Percentiles rank a stretch among this genome's conserved stretches.
Conservation (phyloP, 2,113 vertebrate genomes). For the Pomatorhinus ruficollis region DNA sequence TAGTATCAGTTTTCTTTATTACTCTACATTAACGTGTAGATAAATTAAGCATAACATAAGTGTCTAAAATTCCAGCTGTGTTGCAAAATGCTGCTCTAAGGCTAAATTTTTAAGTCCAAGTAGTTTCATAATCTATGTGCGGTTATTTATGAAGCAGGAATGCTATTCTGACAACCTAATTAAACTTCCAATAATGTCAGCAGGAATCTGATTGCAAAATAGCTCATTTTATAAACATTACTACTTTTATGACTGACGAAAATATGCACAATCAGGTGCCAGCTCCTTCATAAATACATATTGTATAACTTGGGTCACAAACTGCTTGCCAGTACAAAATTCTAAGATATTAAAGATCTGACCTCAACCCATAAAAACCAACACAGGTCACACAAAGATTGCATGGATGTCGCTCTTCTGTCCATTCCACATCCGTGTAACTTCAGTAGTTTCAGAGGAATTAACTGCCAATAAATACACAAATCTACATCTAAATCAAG, state of each 20-base stretch:
- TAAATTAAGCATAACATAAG: slow-evolving; percentile 47
- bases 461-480: neutral
- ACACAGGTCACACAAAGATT: neutral
- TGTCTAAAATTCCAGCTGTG: slow-evolving; percentile 47
- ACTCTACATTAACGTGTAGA: slow-evolving; percentile 14
- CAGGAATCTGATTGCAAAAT: slow-evolving; percentile 54
- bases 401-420: neutral
- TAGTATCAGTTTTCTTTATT: slow-evolving; percentile 8
- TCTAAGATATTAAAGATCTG: neutral
- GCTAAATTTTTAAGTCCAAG: slow-evolving; percentile 51
- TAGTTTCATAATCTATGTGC: slow-evolving; percentile 38
- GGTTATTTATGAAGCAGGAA: slow-evolving; percentile 52
- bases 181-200: slow-evolving; percentile 59
- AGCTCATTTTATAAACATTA: slow-evolving; percentile 54
- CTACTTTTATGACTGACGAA: slow-evolving; percentile 43
- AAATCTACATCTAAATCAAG: neutral
- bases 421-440: neutral
- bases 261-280: slow-evolving; percentile 22
- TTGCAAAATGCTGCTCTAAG: slow-evolving; percentile 41
- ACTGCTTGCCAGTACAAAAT: slow-evolving; percentile 5
- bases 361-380: neutral
- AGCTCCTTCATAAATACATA: slow-evolving; percentile 34
- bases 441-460: neutral
- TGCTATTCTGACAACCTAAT: slow-evolving; percentile 40
- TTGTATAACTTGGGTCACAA: neutral